phyloP scores from a whole-genome alignment of 2,113 vertebrate species.

The Cromileptes altivelis region DNA sequence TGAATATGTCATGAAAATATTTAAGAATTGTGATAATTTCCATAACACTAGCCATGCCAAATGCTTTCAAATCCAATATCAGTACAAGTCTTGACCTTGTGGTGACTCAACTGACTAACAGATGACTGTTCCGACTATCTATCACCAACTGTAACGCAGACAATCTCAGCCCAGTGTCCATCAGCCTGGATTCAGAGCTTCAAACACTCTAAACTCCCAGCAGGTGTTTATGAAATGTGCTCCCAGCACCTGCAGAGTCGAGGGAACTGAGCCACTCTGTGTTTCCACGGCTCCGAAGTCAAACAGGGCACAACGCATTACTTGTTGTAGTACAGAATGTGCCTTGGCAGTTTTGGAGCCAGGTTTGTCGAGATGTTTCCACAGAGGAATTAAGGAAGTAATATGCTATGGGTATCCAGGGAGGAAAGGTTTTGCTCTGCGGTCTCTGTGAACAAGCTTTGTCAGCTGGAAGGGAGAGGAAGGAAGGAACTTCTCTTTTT shows the following conservation, averaged over 20 bases:
- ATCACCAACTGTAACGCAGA: conserved; percentile 5
- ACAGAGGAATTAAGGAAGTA: conserved; percentile 41
- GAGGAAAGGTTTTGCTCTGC: conserved; percentile 42
- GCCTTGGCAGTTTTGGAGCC: conserved; percentile 30
- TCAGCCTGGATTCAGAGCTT: conserved; percentile 28
- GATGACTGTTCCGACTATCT: neutral
- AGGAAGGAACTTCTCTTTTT: conserved; percentile 21
- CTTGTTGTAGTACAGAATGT: conserved; percentile 64
- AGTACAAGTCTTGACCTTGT: neutral
- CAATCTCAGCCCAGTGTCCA: conserved; percentile 25
- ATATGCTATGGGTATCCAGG: conserved; percentile 15
- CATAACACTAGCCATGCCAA: neutral
- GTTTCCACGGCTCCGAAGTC: conserved; percentile 50
- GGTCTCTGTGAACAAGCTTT: conserved; percentile 46
- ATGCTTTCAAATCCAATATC: neutral
- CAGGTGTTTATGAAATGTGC: conserved; percentile 79
- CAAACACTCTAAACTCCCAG: conserved; percentile 60
- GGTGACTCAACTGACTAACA: neutral
- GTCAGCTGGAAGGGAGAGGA: conserved; percentile 26
- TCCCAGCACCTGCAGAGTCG: conserved; percentile 71
- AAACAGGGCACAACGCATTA: conserved; percentile 61
- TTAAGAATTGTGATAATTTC: neutral
- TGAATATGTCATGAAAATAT: neutral
- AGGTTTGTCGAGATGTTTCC: conserved; percentile 52
- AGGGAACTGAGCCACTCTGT: conserved; percentile 72